Evolutionary conservation across 1,140 invertebrate genomes (phyloP).

Genomic region (Uloborus diversus): DNA sequence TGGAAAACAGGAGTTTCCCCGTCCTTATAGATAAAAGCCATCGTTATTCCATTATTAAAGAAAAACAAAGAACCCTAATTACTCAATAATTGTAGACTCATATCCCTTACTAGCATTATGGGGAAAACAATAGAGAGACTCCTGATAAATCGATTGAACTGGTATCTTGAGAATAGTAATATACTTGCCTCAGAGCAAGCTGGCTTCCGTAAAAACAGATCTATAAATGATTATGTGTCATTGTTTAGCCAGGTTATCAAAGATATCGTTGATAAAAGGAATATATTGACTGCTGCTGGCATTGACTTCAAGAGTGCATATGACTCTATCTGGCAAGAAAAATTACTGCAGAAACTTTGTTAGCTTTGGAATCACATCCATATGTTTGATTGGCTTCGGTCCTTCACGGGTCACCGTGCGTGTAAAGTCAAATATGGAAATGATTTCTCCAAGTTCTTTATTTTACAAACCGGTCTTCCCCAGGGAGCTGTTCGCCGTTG

Average conservation of each 20-base stretch:
- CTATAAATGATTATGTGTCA: conserved; percentile 2
- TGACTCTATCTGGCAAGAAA: conserved; percentile 10
- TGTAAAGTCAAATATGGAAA: not conserved
- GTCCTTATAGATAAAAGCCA: not conserved
- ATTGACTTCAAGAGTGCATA: conserved; percentile 3
- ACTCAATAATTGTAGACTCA: not conserved
- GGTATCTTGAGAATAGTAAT: not conserved
- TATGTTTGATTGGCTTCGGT: not conserved
- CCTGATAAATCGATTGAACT: not conserved
- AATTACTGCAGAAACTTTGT: not conserved
- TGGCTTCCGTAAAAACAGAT: not conserved
- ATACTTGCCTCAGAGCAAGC: not conserved
- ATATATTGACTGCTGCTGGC: not conserved
- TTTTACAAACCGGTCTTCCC: not conserved
- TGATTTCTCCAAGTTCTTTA: not conserved
- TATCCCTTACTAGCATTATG: not conserved
- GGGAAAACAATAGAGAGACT: conserved; percentile 30
- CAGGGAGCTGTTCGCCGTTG: not conserved
- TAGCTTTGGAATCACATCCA: not conserved
- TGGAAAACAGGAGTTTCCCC: not conserved
- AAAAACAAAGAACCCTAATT: not conserved
- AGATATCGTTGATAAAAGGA: not conserved
- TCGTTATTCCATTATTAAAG: not conserved
- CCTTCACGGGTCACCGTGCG: not conserved
- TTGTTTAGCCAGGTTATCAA: conserved; percentile 12